Evolutionary conservation across 2,797 vertebrate genomes (phyloP).

Genomic region (Peromyscus attwateri): DNA sequence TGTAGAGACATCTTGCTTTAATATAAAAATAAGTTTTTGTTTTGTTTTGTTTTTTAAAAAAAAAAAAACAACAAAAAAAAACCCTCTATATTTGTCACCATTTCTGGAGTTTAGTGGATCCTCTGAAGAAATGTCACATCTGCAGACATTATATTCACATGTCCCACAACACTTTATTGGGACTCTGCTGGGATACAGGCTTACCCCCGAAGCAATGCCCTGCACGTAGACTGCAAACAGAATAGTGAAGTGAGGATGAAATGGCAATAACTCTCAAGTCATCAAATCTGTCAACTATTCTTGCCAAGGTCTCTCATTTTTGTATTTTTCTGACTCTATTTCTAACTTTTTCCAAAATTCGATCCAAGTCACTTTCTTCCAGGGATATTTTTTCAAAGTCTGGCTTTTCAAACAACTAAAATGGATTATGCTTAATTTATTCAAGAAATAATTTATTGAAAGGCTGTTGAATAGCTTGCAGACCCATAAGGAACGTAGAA

Average conservation of each 20-base stretch:
- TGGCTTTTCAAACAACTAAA: not conserved
- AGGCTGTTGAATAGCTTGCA: not conserved
- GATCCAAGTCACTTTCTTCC: not conserved
- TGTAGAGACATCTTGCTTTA: constrained; percentile 44
- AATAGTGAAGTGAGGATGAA: constrained; percentile 10
- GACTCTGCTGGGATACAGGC: constrained; percentile 53
- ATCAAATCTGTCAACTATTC: not conserved
- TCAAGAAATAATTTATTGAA: not conserved
- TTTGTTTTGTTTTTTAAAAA: not conserved
- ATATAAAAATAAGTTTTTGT: not conserved
- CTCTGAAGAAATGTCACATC: constrained; percentile 75
- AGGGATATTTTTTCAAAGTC: not conserved
- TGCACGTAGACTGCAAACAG: not conserved
- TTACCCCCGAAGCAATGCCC: constrained; percentile 61
- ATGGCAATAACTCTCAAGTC: not conserved
- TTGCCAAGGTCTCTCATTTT: not conserved
- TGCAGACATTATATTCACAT: constrained; percentile 64
- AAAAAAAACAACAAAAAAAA: too few relatives aligned
- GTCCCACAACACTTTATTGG: constrained; percentile 62
- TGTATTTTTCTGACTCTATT: not conserved
- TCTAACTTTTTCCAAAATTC: not conserved
- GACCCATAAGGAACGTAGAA: not conserved
- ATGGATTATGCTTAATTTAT: not conserved
- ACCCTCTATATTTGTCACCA: constrained; percentile 58
- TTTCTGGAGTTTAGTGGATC: constrained; percentile 56